Conservation (phyloP, 2,113 vertebrate genomes). For the Microtus montanus region DNA sequence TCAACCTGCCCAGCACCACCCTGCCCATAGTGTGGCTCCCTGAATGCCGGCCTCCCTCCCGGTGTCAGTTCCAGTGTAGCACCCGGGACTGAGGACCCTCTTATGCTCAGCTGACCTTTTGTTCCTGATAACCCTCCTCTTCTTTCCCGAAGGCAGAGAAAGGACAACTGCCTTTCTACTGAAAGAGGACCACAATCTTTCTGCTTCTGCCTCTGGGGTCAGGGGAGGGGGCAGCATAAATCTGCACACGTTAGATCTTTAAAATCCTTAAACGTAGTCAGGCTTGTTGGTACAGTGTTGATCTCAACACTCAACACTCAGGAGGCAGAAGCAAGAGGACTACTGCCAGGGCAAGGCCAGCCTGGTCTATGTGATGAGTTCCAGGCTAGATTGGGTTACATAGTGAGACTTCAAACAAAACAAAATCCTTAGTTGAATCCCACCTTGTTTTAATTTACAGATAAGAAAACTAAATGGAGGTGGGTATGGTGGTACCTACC, state of each 20-base stretch:
- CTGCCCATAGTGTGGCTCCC: neutral
- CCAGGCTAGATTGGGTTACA: neutral
- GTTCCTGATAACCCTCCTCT: neutral
- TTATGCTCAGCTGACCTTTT: neutral
- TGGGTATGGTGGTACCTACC: too few species aligned
- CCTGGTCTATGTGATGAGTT: neutral
- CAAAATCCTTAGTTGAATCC: neutral
- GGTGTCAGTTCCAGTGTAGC: neutral
- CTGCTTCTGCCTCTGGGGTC: neutral
- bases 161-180: neutral
- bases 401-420: neutral
- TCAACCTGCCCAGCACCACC: neutral
- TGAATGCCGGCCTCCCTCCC: slow-evolving; percentile 54
- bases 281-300: neutral
- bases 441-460: neutral
- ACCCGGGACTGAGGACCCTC: neutral
- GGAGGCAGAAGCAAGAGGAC: neutral
- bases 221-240: neutral
- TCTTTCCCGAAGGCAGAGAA: neutral
- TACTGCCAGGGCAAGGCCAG: neutral
- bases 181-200: neutral
- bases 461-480: neutral
- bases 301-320: too few species aligned
- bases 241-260: neutral
- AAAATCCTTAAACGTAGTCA: neutral